Base-by-base conservation (phyloP, 2,113 vertebrate genomes). In the Holacanthus passer region DNA sequence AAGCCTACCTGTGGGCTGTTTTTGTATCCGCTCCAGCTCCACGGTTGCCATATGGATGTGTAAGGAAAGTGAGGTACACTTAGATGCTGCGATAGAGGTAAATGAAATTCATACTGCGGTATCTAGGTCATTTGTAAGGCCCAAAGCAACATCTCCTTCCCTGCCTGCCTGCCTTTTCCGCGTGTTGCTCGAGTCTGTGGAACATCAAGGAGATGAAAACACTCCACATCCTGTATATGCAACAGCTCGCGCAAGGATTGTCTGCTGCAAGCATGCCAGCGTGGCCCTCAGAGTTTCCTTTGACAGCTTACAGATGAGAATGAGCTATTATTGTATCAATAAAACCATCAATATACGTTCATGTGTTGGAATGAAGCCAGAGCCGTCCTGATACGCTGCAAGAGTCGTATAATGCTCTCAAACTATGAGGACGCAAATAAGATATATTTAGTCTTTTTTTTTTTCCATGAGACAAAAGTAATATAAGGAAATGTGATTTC, bases 101-200 rank as follows among this genome's bases (percentile, higher is more conserved):
- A 92, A 93, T 88, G 67, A 92, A 92, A 94, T 91, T 87, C 89
- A 90, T 82, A 79, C 82, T 86, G 87, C 76, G 73, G 86, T 93
- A 94, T 92, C 94, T 93, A 94, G 90, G 93, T 94, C 93, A 94
- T 93, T 92, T 93, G 85, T 90, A 69, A 91, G 84, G 90, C 94
- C 93, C 90, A 93, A 73, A 94, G 94, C 92, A 89, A 93, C 83
- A 89, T 81, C 68, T 90, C 79, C 82, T 89, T 91, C 82, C 84
- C 85, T 90, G 88, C 86, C 87, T 90, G 84, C 85, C 81, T 91
- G 89, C 90, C 82, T 93, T 91, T 91, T 81, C 92, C 87, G 48
- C 87, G 87, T 79, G 84, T 88, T 90, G 85, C 89, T 88, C 12
- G 63, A 92, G 86, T 92, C 78, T 90, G 88, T 89, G 86, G 88